Percentiles rank a stretch among this genome's conserved stretches.
These are phyloP conservation scores for Rhynchonycteris naso DNA, from an alignment of 2,797 vertebrate species.

Conservation along the genomic window DNA sequence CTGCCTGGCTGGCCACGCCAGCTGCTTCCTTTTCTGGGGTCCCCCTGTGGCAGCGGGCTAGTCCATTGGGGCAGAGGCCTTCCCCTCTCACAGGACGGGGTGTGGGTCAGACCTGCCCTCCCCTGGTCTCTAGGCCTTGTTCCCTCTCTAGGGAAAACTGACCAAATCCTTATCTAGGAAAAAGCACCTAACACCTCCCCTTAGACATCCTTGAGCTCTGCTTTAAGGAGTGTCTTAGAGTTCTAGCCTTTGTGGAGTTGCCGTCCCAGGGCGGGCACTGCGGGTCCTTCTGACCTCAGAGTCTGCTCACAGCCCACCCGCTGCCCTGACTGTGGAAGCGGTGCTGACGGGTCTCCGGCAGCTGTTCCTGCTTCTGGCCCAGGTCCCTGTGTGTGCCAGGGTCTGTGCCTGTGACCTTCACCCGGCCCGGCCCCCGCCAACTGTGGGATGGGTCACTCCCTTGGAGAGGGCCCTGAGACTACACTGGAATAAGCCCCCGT, in stretches of 20 bases:
- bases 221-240: neutral
- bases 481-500: conserved; percentile 59
- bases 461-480: neutral
- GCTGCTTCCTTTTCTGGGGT: neutral
- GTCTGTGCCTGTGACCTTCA: fast-evolving
- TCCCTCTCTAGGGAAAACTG: neutral
- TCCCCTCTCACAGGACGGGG: neutral
- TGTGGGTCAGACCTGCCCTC: neutral
- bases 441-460: neutral
- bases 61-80: neutral
- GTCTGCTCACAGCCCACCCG: neutral
- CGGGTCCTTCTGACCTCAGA: neutral
- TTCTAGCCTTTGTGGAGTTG: neutral
- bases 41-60: neutral
- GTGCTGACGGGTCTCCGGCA: neutral
- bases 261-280: neutral
- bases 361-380: neutral
- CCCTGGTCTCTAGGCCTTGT: neutral
- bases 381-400: neutral
- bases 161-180: conserved; percentile 44
- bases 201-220: neutral
- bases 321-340: neutral
- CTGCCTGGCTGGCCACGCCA: neutral
- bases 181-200: neutral
- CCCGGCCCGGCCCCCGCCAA: neutral